A percentile compares a stretch with the other conserved stretches of the same genome.
Evolutionary conservation across 92 coral and sea anemone genomes (phyloP).

Genomic region (Palythoa caribaeorum): DNA sequence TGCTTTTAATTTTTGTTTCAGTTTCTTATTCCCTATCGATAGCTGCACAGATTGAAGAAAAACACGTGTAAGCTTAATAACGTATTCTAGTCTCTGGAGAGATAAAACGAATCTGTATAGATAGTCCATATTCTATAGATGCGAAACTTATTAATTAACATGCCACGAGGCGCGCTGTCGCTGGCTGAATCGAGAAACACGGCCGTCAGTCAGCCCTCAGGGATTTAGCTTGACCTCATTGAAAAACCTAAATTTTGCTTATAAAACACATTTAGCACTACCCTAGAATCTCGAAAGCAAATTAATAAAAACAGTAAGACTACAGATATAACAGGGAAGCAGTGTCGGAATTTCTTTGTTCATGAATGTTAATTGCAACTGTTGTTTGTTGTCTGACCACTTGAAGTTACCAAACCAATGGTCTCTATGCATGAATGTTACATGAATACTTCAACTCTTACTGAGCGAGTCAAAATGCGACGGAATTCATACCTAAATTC

Average conservation of each 20-base stretch:
- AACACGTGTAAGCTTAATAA: constrained; percentile 13
- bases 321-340: too few species aligned
- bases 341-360: too few species aligned
- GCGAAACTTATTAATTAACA: background rate
- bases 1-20: background rate
- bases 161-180: constrained; percentile 1
- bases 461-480: too few species aligned
- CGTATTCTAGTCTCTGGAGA: background rate
- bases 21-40: constrained; percentile 39
- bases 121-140: background rate
- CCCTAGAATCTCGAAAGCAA: background rate
- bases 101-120: background rate
- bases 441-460: too few species aligned
- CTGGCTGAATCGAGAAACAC: background rate
- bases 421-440: too few species aligned
- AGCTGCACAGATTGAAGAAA: background rate
- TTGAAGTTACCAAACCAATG: too few species aligned
- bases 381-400: too few species aligned
- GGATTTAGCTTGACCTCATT: background rate
- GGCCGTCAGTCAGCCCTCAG: background rate
- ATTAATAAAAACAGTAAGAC: background rate
- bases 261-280: background rate
- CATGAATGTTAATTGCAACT: too few species aligned
- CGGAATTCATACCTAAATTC: too few species aligned
- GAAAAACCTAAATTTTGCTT: background rate